These are phyloP conservation scores for Nibea albiflora DNA, from an alignment of 2,113 vertebrate species.

Conservation along the genomic window DNA sequence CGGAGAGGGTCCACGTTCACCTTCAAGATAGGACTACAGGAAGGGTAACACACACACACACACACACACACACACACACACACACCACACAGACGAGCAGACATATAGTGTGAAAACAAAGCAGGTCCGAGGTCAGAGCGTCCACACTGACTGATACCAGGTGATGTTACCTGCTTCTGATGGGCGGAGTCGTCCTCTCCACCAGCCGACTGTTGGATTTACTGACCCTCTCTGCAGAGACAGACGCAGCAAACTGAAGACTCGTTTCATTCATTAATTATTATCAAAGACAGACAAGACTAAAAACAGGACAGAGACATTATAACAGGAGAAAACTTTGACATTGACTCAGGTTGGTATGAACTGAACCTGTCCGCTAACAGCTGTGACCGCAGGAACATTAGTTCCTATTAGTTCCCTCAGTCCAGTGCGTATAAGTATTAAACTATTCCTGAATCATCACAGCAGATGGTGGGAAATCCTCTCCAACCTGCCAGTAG, in stretches of 20 bases:
- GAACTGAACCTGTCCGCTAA: too few relatives aligned
- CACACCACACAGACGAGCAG: slow-evolving; percentile 18
- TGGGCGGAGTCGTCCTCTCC: slow-evolving; percentile 54
- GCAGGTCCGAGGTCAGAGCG: slow-evolving; percentile 19
- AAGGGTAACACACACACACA: slow-evolving; percentile 2
- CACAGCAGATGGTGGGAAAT: too few relatives aligned
- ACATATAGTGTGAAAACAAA: background rate
- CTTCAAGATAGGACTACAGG: slow-evolving; percentile 60
- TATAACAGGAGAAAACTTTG: too few relatives aligned
- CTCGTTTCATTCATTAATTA: background rate
- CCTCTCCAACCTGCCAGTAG: too few relatives aligned
- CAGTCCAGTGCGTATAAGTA: too few relatives aligned
- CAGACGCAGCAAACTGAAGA: background rate
- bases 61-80: slow-evolving; percentile 16
- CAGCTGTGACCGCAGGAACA: too few relatives aligned
- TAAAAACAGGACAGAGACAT: too few relatives aligned
- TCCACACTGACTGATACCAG: accelerated
- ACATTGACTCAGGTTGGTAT: too few relatives aligned
- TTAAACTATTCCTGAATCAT: too few relatives aligned
- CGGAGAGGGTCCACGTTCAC: slow-evolving; percentile 32
- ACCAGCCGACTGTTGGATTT: slow-evolving; percentile 61
- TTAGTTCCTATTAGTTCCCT: too few relatives aligned
- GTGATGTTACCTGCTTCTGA: slow-evolving; percentile 57
- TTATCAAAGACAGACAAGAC: too few relatives aligned
- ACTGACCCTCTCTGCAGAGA: slow-evolving; percentile 65